Evolutionary conservation across 2,888 invertebrate genomes (phyloP).

Genomic region (Seladonia tumulorum): DNA sequence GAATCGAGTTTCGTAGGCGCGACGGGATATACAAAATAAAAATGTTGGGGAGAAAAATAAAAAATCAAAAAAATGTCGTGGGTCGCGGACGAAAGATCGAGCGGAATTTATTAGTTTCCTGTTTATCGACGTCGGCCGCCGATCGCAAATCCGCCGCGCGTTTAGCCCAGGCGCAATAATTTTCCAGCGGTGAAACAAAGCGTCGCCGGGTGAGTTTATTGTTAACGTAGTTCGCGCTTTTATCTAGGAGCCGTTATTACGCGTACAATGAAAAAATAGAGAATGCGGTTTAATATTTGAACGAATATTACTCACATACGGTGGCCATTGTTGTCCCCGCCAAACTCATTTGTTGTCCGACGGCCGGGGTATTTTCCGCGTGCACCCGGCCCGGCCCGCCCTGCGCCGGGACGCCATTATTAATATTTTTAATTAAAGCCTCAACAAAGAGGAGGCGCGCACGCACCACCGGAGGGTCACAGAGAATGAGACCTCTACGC

Average conservation of each 20-base stretch:
- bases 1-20: not conserved
- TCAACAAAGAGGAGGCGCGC: conserved; percentile 71
- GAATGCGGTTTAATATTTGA: conserved; percentile 74
- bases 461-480: conserved; percentile 50
- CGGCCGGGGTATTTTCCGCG: conserved; percentile 60
- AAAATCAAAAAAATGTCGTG: not conserved
- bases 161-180: conserved; percentile 55
- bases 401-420: conserved; percentile 71
- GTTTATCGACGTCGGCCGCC: conserved; percentile 16
- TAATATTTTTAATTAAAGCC: conserved; percentile 82
- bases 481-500: conserved; percentile 58
- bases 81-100: conserved; percentile 17
- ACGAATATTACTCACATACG: conserved; percentile 67
- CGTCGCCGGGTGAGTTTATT: conserved; percentile 60
- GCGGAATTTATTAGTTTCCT: conserved; percentile 44
- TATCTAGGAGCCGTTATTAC: conserved; percentile 65
- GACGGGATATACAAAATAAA: not conserved
- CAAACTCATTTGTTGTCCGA: conserved; percentile 71
- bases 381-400: conserved; percentile 21
- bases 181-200: conserved; percentile 62
- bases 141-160: conserved; percentile 28
- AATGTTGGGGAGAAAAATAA: not conserved
- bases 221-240: conserved; percentile 55
- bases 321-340: conserved; percentile 66
- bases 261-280: conserved; percentile 60